Evolutionary conservation across 2,888 invertebrate species (phyloP).

Genomic region (Brachyptera putata): DNA sequence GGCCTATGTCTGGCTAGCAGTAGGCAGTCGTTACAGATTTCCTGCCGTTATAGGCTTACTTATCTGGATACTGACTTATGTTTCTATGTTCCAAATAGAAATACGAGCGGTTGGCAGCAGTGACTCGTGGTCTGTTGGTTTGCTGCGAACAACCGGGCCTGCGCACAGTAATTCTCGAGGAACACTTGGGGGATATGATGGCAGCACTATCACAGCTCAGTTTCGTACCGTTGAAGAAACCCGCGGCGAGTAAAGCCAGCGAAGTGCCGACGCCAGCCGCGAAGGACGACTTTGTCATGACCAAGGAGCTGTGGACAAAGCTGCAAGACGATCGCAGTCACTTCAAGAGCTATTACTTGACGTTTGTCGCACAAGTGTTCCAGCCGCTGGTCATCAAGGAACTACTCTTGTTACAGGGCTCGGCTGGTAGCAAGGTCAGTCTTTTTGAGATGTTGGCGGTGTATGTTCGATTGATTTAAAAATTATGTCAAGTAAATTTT

Average conservation of each 20-base stretch:
- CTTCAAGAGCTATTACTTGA: slow-evolving; percentile 50
- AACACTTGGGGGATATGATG: slow-evolving; percentile 58
- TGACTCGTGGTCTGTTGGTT: slow-evolving; percentile 50
- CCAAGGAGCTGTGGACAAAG: slow-evolving; percentile 51
- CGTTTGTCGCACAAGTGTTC: slow-evolving; percentile 54
- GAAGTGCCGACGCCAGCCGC: slow-evolving; percentile 1
- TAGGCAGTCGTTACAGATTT: too few relatives aligned
- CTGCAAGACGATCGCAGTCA: slow-evolving; percentile 50
- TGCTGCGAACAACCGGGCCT: slow-evolving; percentile 51
- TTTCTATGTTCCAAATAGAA: too few relatives aligned
- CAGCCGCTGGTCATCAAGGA: slow-evolving; percentile 62
- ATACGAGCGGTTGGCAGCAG: slow-evolving; percentile 44
- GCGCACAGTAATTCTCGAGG: slow-evolving; percentile 52
- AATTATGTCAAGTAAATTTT: too few relatives aligned
- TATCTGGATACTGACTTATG: too few relatives aligned
- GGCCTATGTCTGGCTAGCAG: too few relatives aligned
- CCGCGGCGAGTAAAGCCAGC: slow-evolving; percentile 41
- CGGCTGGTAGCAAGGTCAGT: slow-evolving; percentile 31
- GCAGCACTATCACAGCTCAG: slow-evolving; percentile 65
- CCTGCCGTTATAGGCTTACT: too few relatives aligned
- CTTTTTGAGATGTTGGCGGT: too few relatives aligned
- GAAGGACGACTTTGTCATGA: slow-evolving; percentile 49
- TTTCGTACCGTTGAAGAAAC: slow-evolving; percentile 61
- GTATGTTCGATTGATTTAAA: too few relatives aligned
- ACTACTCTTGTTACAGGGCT: slow-evolving; percentile 57